Percentiles rank a stretch among this genome's conserved stretches.
Evolutionary conservation across 2,888 invertebrate species (phyloP).

Genomic region (Argyresthia albistria): DNA sequence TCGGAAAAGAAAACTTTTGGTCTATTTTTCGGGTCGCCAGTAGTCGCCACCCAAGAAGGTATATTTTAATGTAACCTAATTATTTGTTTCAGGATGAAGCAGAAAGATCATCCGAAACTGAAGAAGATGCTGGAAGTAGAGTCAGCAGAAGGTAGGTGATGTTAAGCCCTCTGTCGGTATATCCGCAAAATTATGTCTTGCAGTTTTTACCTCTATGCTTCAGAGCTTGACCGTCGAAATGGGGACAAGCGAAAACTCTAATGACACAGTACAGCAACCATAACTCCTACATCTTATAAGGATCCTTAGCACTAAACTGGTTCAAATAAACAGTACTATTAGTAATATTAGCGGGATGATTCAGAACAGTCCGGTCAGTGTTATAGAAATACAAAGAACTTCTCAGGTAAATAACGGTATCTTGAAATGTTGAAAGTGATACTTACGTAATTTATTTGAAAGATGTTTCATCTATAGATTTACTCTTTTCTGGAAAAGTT

Average conservation of each 20-base stretch:
- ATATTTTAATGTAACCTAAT: conserved; percentile 2
- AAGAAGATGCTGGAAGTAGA: conserved; percentile 53
- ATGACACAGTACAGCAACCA: too few species aligned
- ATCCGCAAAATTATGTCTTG: too few species aligned
- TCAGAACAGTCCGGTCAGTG: not conserved
- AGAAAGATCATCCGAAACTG: conserved; percentile 49
- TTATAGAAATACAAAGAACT: not conserved
- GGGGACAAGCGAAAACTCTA: too few species aligned
- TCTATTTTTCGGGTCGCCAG: too few species aligned
- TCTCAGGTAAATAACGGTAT: not conserved
- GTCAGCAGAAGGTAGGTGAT: conserved; percentile 57
- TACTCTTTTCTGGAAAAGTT: conserved; percentile 1
- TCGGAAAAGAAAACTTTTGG: too few species aligned
- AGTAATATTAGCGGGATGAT: not conserved
- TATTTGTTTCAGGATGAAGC: conserved; percentile 51
- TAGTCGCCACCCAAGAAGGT: not conserved
- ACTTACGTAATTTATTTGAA: too few species aligned
- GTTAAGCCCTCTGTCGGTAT: conserved; percentile 6
- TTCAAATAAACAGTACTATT: not conserved
- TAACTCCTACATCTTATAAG: too few species aligned
- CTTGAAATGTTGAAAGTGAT: not conserved
- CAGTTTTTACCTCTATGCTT: not conserved
- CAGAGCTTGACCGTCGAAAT: not conserved
- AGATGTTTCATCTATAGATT: too few species aligned
- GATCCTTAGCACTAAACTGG: not conserved